These are phyloP conservation scores for Limnephilus lunatus DNA, from an alignment of 2,888 invertebrate species.

Conservation along the genomic window DNA sequence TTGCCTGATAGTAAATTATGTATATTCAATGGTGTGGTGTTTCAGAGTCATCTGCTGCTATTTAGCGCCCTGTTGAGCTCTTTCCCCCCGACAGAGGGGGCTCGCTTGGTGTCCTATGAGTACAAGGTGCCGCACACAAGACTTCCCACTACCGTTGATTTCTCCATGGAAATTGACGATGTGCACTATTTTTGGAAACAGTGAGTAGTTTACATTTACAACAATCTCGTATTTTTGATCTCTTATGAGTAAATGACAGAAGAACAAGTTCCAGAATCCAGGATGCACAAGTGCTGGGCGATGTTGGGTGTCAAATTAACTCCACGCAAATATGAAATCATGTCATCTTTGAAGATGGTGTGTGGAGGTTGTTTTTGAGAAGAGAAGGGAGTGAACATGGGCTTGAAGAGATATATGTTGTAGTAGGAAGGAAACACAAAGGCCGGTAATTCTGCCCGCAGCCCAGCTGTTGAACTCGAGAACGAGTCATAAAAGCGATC, in stretches of 20 bases:
- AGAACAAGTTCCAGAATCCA: too few relatives aligned
- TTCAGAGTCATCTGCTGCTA: slow-evolving; percentile 62
- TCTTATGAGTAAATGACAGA: neutral
- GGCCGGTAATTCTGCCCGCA: too few relatives aligned
- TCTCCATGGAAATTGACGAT: slow-evolving; percentile 61
- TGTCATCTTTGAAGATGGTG: too few relatives aligned
- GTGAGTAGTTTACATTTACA: slow-evolving; percentile 43
- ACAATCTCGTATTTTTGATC: neutral
- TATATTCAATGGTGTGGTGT: slow-evolving; percentile 1
- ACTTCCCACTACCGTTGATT: slow-evolving; percentile 50
- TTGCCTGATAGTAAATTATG: neutral
- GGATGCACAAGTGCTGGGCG: neutral
- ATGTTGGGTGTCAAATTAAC: too few relatives aligned
- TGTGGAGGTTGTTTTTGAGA: too few relatives aligned
- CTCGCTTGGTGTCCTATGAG: slow-evolving; percentile 52
- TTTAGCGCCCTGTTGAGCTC: slow-evolving; percentile 62
- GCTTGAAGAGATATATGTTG: too few relatives aligned
- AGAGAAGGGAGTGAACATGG: too few relatives aligned
- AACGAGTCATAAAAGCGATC: too few relatives aligned
- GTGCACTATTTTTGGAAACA: slow-evolving; percentile 61
- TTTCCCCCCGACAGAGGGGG: slow-evolving; percentile 49
- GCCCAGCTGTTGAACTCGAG: too few relatives aligned
- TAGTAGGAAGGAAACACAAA: too few relatives aligned
- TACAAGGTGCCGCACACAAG: slow-evolving; percentile 59
- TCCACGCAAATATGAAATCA: too few relatives aligned